Evolutionary conservation across 2,113 vertebrate species (phyloP).

Genomic region (Nothoprocta perdicaria): DNA sequence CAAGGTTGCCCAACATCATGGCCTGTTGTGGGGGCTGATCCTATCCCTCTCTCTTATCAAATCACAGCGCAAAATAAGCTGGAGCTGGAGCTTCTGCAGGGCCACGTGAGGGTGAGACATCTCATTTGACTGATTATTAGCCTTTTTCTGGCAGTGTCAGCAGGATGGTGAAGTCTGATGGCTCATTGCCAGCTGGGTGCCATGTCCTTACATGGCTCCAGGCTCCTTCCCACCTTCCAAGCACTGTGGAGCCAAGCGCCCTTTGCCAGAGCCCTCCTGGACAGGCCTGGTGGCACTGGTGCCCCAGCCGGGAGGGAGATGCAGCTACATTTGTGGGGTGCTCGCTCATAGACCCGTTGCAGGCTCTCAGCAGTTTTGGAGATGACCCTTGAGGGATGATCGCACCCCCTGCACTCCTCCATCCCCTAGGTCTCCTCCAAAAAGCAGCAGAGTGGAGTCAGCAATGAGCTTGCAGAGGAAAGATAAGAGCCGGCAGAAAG

Average conservation of each 20-base stretch:
- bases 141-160: neutral
- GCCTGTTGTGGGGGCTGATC: neutral
- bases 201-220: neutral
- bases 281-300: too few species aligned
- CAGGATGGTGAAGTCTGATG: neutral
- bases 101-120: neutral
- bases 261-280: neutral
- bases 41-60: neutral
- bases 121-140: neutral
- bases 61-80: neutral
- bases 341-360: neutral
- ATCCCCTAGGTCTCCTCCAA: neutral
- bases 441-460: neutral
- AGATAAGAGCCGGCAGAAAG: neutral
- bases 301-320: too few species aligned
- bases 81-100: neutral
- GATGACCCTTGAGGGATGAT: neutral
- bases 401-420: neutral
- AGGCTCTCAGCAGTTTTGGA: neutral
- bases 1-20: neutral
- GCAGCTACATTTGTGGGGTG: neutral
- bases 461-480: neutral
- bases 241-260: neutral
- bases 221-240: neutral
- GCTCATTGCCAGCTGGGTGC: neutral